These are phyloP conservation scores for Aurelia sp. DNA, from an alignment of 30 jellyfish, hydroid and myxozoan genomes.

Conservation along the genomic window DNA sequence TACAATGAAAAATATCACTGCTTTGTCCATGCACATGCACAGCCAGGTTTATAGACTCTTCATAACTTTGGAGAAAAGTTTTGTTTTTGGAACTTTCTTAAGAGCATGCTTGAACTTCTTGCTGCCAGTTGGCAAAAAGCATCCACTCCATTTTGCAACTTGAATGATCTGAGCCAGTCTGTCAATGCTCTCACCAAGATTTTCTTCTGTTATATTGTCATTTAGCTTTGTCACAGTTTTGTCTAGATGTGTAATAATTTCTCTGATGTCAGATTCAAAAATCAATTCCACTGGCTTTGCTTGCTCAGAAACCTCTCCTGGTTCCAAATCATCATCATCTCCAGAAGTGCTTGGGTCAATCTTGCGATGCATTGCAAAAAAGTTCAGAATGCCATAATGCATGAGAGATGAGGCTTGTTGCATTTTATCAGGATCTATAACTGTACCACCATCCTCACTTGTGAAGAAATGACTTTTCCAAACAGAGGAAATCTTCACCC, in stretches of 20 bases:
- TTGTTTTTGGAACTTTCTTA: slow-evolving; percentile 65
- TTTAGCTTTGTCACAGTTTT: slow-evolving; percentile 46
- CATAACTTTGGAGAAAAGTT: slow-evolving; percentile 55
- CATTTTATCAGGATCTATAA: slow-evolving; percentile 32
- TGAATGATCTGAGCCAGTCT: slow-evolving; percentile 76
- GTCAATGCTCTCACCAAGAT: slow-evolving; percentile 71
- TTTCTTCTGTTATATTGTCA: slow-evolving; percentile 53
- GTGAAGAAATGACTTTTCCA: slow-evolving; percentile 1
- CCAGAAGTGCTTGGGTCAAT: slow-evolving; percentile 48
- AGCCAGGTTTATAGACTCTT: slow-evolving; percentile 18
- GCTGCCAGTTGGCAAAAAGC: slow-evolving; percentile 47
- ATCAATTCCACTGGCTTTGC: slow-evolving; percentile 44
- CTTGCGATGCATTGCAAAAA: slow-evolving; percentile 56
- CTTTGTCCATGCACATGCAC: too few species aligned
- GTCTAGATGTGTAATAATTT: slow-evolving; percentile 45
- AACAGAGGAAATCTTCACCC: slow-evolving; percentile 17
- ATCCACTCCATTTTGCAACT: slow-evolving; percentile 86
- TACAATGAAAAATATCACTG: too few species aligned
- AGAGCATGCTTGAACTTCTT: slow-evolving; percentile 59
- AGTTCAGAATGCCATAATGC: slow-evolving; percentile 73
- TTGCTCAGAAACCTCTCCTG: slow-evolving; percentile 91
- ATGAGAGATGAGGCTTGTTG: slow-evolving; percentile 59
- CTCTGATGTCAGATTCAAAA: slow-evolving; percentile 46
- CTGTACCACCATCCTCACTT: slow-evolving; percentile 9
- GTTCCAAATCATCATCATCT: slow-evolving; percentile 86